Base-by-base conservation (phyloP, 2,113 vertebrate genomes). In the Mesembrinibis cayennensis region DNA sequence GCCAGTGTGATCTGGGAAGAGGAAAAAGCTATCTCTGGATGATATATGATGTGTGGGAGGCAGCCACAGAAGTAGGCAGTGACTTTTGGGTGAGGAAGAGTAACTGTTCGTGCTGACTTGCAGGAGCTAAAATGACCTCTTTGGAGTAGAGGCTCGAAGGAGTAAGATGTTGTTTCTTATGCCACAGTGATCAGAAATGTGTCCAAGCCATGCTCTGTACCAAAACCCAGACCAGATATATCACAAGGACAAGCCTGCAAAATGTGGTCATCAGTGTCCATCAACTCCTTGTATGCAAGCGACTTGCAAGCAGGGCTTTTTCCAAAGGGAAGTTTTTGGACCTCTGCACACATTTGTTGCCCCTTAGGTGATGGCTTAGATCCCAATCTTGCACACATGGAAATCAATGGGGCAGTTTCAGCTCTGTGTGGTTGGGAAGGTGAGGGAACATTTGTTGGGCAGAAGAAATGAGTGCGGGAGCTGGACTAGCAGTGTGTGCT, bases 311-410 rank as follows among this genome's bases (percentile, higher is more conserved):
- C 42, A 58, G 4, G 21, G 13, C 13, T 87, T 49, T 88, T 91
- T 71, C 30, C n/a, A 73, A 74, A 45, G 11, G 25, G 27, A 84
- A 42, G 7, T 4, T 29, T 18, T 91, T 66, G 13, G 29, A 50
- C 9, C 6, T 44, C 26, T 69, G 56, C 44, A 10, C 13, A 15
- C 13, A 5, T n/a, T 59, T 89, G 20, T n/a, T 59, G 14, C 26
- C 20, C 12, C 49, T 76, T 29, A 72, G 22, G 26, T 47, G 47
- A 10, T 23, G 38, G 29, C 47, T 53, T 62, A 30, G 13, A 38
- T 87, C 19, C 16, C 1, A 4, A 0, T 50, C 32, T 82, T 55
- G 47, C 29, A 40, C 10, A 29, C 4, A 3, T 8, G 44, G 65
- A 52, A 71, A 56, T 82, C 32, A 30, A 3, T 2, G 6, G 50